These are phyloP conservation scores for Eunapius fragilis DNA, from an alignment of 37 sponge, comb jelly and placozoan species.

Conservation along the genomic window DNA sequence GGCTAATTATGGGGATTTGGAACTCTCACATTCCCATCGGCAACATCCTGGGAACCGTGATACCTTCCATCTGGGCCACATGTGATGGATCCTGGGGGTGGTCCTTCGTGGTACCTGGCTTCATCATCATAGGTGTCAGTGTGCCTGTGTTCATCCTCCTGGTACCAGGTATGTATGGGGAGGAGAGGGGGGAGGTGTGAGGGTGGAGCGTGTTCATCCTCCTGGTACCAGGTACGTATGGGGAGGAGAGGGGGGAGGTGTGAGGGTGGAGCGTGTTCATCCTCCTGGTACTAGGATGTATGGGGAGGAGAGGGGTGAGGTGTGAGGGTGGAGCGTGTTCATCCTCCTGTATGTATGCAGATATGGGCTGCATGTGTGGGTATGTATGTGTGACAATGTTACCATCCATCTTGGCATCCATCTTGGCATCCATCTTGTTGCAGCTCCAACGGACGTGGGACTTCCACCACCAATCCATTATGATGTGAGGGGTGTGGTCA, in stretches of 20 bases:
- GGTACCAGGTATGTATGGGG: slow-evolving; percentile 27
- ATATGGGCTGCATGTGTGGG: too few species aligned
- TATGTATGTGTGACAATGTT: too few species aligned
- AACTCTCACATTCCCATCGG: slow-evolving; percentile 93
- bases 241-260: too few species aligned
- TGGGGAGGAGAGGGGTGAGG: too few species aligned
- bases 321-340: too few species aligned
- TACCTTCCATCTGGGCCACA: slow-evolving; percentile 84
- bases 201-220: too few species aligned
- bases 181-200: too few species aligned
- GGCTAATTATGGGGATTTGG: slow-evolving; percentile 96
- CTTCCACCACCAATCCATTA: slow-evolving; percentile 63
- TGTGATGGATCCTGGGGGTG: slow-evolving; percentile 18
- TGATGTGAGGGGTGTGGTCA: background rate
- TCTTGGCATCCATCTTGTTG: background rate
- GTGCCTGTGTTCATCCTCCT: slow-evolving; percentile 58
- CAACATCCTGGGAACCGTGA: slow-evolving; percentile 90
- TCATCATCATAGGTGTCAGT: slow-evolving; percentile 54
- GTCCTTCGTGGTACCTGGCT: slow-evolving; percentile 76
- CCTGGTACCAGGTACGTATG: too few species aligned
- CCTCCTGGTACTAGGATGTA: too few species aligned
- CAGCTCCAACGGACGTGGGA: slow-evolving; percentile 56
- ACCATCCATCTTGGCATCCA: too few species aligned
- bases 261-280: too few species aligned
- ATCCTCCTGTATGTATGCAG: too few species aligned